Base-by-base conservation (phyloP, 2,113 vertebrate genomes). In the Leucosticte australis region DNA sequence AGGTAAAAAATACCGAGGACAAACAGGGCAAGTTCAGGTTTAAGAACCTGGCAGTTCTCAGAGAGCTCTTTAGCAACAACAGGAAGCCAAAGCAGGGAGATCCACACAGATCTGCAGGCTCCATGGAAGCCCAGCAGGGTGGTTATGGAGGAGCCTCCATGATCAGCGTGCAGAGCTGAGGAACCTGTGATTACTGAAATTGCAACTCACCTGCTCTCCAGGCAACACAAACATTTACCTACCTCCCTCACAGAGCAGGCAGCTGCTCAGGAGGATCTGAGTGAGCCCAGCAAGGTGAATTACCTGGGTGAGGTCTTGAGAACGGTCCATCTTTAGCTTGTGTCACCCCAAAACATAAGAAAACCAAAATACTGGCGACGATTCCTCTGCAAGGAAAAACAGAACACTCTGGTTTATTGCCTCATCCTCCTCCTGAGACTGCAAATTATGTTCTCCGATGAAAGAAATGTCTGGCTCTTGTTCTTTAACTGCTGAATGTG, bases 261-360 rank as follows among this genome's bases (percentile, higher is more conserved):
- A 49, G 41, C 21, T 77, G 33, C 46, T 31, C 46, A 49, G 37
- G 77, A 68, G 55, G 1, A 55, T 2, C 0, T 3, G 49, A 69
- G 63, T 0, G 62, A 74, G 46, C 80, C 35, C n/a, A 89, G 63
- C 49, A 52, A 53, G 23, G 20, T 11, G 9, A 50, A 62, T 98
- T 99, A 99, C 99, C 99, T 98, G 99, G 99, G 93, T 99, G 99
- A 87, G 99, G 99, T 97, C 99, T 98, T 75, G 99, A 99, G 96
- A 99, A 99, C 11, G 99, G 99, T 87, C 99, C 99, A 96, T 99
- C 99, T 97, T 99, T 99, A 60, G 99, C 99, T 97, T 99, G 99
- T 7, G 99, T 99, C 88, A 99, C 99, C 94, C 99, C 99, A 79
- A 99, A 99, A 97, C 99, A 99, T 22, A 99, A 96, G 96, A 99